Percentiles rank a stretch among this genome's conserved stretches.
phyloP scores from a whole-genome alignment of 2,888 invertebrate genomes.

The Strigamia transsilvanica region DNA sequence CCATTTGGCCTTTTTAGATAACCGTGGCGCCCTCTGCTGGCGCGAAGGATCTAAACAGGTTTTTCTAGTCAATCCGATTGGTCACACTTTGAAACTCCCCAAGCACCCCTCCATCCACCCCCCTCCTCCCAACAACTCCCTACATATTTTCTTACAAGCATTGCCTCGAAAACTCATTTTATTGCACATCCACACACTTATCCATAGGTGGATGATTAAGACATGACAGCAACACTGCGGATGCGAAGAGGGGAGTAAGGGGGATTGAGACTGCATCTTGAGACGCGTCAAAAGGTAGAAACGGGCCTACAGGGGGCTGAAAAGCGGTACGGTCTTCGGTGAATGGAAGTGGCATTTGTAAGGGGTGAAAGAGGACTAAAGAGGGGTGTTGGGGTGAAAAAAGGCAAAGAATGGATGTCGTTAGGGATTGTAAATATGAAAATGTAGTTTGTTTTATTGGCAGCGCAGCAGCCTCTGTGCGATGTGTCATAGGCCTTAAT shows the following conservation, averaged over 20 bases:
- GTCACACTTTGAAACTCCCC: background rate
- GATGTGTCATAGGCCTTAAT: conserved; percentile 34
- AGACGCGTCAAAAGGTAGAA: background rate
- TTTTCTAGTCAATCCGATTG: conserved; percentile 23
- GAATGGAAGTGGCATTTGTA: conserved; percentile 2
- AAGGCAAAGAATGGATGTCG: background rate
- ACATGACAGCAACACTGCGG: background rate
- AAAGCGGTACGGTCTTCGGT: background rate
- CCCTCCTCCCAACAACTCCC: background rate
- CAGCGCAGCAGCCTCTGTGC: background rate
- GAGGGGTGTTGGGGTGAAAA: background rate
- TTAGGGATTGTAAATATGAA: conserved; percentile 34
- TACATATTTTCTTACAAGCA: too few species aligned
- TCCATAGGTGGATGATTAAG: background rate
- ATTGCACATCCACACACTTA: background rate
- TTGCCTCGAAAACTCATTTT: background rate
- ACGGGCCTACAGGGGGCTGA: background rate
- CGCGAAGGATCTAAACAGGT: conserved; percentile 9
- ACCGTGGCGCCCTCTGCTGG: conserved; percentile 17
- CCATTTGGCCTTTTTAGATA: conserved; percentile 24
- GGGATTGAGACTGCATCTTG: conserved; percentile 12
- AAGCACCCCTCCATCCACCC: background rate
- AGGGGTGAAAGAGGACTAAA: background rate
- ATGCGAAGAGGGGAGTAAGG: background rate
- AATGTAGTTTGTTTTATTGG: conserved; percentile 11